Base-by-base conservation (phyloP, 2,888 invertebrate genomes). In the Pristionchus japonicus region DNA sequence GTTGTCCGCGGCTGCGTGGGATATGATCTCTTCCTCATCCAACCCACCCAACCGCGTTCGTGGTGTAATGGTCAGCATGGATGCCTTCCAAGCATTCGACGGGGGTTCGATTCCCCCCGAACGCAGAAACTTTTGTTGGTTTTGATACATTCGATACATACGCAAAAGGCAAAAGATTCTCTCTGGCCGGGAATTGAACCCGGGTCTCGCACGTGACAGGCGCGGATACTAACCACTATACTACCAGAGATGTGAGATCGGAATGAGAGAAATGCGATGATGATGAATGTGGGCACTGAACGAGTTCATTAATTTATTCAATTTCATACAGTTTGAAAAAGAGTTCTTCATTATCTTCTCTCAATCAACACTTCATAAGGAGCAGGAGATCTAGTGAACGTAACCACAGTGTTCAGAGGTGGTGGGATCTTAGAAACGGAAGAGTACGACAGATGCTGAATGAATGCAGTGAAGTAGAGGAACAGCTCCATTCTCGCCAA, bases 141-240 rank as follows among this genome's bases (percentile, higher is more conserved):
- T 31, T 64, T 27, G 7, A 6, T 7, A 11, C 9, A 7, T 34
- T 27, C 27, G 27, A 27, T 27, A 15, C 27, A 31, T 31, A 27
- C 1, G 11, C 7, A 64, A 6, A 31, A 27, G 9, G 34, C 84
- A 86, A 86, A 86, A 86, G 61, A 49, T 85, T 85, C 91, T 91
- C 91, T 91, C 91, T 89, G 91, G 91, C 91, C 91, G 91, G 91
- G 91, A 90, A 91, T 91, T 89, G 91, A 91, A 91, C 91, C 90
- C 91, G 91, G 91, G 91, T 91, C 91, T 91, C 91, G 91, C 91
- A 91, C 88, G 91, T 91, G 91, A 91, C 91, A 91, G 91, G 52
- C 52, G 52, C 20, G 52, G 52, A 17, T 52, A 52, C 13, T 52
- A 52, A 52, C 13, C 52, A 52, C 52, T 52, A 52, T 52, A 52